Evolutionary conservation across 1,140 invertebrate genomes (phyloP).

Genomic region (Drosophila busckii): DNA sequence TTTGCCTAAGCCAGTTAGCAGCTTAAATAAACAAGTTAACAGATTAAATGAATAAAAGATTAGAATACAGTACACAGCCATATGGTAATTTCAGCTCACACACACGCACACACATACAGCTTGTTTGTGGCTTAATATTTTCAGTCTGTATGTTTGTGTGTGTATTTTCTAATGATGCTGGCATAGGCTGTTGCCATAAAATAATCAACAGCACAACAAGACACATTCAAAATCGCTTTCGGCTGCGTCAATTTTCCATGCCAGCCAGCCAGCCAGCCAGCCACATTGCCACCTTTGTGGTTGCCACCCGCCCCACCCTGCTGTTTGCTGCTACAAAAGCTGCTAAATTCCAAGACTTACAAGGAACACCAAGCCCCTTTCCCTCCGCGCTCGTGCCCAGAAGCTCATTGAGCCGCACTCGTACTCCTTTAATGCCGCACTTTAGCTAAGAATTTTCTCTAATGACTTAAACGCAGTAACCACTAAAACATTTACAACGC

Average conservation of each 20-base stretch:
- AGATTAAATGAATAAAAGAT: no score
- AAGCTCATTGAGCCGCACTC: slow-evolving; percentile 8
- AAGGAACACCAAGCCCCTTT: not conserved
- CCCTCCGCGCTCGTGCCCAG: not conserved
- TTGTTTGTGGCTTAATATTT: no score
- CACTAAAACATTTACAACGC: slow-evolving; percentile 73
- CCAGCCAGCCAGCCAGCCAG: slow-evolving; percentile 4
- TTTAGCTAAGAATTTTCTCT: slow-evolving; percentile 67
- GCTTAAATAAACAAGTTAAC: no score
- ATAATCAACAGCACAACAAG: slow-evolving; percentile 3
- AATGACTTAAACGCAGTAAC: slow-evolving; percentile 73
- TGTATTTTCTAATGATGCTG: not conserved
- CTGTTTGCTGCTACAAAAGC: slow-evolving; percentile 14
- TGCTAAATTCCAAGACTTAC: slow-evolving; percentile 33
- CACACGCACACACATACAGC: no score
- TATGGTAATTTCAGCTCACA: no score
- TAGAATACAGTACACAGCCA: no score
- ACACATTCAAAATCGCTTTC: not conserved
- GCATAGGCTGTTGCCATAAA: slow-evolving; percentile 7
- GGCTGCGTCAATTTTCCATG: slow-evolving; percentile 15
- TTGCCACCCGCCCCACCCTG: not conserved
- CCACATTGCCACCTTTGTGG: slow-evolving; percentile 33
- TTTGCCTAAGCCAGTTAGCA: no score
- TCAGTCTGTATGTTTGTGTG: no score
- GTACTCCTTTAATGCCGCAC: slow-evolving; percentile 36